These are phyloP conservation scores for Adineta ricciae DNA, from an alignment of 2,888 invertebrate genomes.

Conservation along the genomic window DNA sequence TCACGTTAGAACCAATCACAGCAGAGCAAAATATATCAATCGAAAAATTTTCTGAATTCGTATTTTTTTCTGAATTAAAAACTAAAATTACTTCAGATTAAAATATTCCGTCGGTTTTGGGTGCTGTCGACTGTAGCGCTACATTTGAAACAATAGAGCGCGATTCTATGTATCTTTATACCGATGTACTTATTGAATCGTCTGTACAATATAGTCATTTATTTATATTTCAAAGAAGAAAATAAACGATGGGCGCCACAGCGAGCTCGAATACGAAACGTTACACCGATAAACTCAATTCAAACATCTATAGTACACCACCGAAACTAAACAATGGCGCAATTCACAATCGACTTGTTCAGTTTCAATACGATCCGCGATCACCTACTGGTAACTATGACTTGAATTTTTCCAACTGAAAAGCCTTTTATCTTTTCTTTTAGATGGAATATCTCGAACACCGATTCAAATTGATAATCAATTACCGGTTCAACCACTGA, in stretches of 20 bases:
- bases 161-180: not conserved
- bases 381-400: not conserved
- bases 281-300: not conserved
- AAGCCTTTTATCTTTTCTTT: not conserved
- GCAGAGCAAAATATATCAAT: not conserved
- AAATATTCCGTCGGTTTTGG: not conserved
- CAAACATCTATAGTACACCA: not conserved
- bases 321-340: not conserved
- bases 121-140: not conserved
- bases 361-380: not conserved
- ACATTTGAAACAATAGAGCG: not conserved
- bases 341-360: not conserved
- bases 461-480: constrained; percentile 9
- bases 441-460: not conserved
- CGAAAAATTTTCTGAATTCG: not conserved
- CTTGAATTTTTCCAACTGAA: not conserved
- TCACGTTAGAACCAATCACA: not conserved
- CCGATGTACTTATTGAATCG: too few species aligned
- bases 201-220: not conserved
- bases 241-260: not conserved
- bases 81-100: not conserved
- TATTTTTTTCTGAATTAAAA: not conserved
- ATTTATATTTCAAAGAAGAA: not conserved
- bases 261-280: not conserved
- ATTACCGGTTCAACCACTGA: not conserved